Conservation (phyloP, 2,888 invertebrate genomes). For the Polylopha cassiicola region DNA sequence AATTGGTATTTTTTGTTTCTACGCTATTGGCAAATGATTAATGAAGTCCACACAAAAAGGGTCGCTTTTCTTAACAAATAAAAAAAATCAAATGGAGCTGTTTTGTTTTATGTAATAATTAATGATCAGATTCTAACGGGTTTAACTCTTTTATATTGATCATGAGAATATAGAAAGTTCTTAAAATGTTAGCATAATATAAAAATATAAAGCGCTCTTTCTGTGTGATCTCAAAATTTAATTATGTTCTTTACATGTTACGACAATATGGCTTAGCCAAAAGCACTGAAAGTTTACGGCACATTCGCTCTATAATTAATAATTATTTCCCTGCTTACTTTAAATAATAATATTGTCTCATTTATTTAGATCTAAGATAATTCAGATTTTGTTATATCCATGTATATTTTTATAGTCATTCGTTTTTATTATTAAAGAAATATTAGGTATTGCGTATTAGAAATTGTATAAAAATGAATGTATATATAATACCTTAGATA, state of each 20-base stretch:
- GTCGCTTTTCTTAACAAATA: too few species aligned
- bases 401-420: constrained; percentile 64
- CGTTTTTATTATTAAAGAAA: constrained; percentile 42
- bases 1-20: too few species aligned
- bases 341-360: constrained; percentile 3
- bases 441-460: constrained; percentile 41
- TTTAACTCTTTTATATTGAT: too few species aligned
- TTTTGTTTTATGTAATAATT: too few species aligned
- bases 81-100: too few species aligned
- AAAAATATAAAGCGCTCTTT: too few species aligned
- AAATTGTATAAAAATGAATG: constrained; percentile 38
- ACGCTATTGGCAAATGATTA: too few species aligned
- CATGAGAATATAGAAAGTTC: too few species aligned
- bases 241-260: constrained; percentile 2
- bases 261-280: neutral
- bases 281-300: neutral
- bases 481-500: constrained; percentile 32
- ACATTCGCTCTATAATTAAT: constrained; percentile 1
- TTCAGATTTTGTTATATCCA: constrained; percentile 44
- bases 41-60: too few species aligned
- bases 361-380: constrained; percentile 24
- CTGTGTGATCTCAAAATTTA: too few species aligned
- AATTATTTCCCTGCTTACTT: constrained; percentile 3
- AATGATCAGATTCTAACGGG: too few species aligned
- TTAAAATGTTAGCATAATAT: too few species aligned